Percentiles rank a stretch among this genome's conserved stretches.
phyloP scores from a whole-genome alignment of 2,113 vertebrate genomes.

The Camelus bactrianus region DNA sequence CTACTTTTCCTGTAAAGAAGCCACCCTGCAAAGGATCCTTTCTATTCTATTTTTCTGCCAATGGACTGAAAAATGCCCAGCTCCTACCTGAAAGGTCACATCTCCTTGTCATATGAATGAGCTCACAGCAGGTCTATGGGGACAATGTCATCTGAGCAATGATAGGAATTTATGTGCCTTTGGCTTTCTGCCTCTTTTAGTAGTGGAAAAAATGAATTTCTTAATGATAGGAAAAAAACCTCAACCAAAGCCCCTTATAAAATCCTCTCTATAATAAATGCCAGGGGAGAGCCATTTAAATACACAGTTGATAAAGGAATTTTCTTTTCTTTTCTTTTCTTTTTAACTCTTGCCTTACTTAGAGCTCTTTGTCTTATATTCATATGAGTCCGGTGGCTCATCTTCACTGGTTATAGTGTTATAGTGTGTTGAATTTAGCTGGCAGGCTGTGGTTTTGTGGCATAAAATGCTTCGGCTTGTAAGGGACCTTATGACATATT shows the following conservation, averaged over 20 bases:
- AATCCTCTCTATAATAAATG: conserved; percentile 56
- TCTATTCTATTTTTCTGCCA: conserved; percentile 57
- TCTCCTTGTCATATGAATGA: conserved; percentile 72
- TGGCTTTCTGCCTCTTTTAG: conserved; percentile 61
- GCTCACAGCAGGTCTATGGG: conserved; percentile 48
- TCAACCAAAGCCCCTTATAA: conserved; percentile 1
- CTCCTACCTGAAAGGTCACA: conserved; percentile 59
- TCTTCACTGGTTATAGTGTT: conserved; percentile 29
- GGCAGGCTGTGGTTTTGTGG: not conserved
- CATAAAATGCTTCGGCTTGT: conserved; percentile 52
- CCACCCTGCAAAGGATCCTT: conserved; percentile 19
- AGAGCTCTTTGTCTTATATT: conserved; percentile 44
- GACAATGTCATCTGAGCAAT: conserved; percentile 67
- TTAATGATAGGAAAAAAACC: conserved; percentile 54
- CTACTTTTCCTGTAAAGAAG: conserved; percentile 45
- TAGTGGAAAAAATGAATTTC: conserved; percentile 60
- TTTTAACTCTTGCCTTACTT: conserved; percentile 12
- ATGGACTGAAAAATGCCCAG: conserved; percentile 48
- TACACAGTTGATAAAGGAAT: conserved; percentile 25
- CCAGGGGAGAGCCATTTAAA: conserved; percentile 37
- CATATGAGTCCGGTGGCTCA: conserved; percentile 4
- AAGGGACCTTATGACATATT: conserved; percentile 32
- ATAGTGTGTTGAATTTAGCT: conserved; percentile 52
- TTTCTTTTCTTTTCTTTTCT: not conserved
- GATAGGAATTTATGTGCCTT: conserved; percentile 57